These are phyloP conservation scores for Sardina pilchardus DNA, from an alignment of 2,113 vertebrate species.

Conservation along the genomic window DNA sequence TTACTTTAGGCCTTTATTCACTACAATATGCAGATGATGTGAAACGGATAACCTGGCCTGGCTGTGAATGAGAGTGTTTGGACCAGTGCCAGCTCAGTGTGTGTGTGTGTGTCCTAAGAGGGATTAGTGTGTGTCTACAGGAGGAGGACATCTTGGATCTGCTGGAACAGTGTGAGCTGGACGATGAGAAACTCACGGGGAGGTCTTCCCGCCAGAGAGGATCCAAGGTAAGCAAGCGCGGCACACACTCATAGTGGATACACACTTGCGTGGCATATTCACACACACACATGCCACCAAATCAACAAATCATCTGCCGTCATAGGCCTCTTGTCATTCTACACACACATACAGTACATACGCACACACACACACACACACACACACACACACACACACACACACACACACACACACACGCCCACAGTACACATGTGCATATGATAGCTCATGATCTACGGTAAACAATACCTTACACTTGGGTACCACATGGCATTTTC, in stretches of 20 bases:
- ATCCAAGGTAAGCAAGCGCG: constrained; percentile 68
- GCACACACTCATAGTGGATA: constrained; percentile 45
- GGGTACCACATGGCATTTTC: constrained; percentile 18
- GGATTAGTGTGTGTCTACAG: constrained; percentile 59
- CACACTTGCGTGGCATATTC: background rate
- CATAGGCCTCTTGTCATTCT: background rate
- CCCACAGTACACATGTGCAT: background rate
- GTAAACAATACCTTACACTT: constrained; percentile 18
- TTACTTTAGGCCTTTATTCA: background rate
- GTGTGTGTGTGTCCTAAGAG: background rate
- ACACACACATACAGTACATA: background rate
- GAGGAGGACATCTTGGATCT: constrained; percentile 98
- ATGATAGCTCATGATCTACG: too few relatives aligned
- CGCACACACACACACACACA: background rate
- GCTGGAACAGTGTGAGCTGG: constrained; percentile 94
- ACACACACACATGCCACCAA: background rate
- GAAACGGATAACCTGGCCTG: background rate
- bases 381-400: background rate
- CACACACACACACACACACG: background rate
- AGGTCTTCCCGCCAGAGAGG: constrained; percentile 83
- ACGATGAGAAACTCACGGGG: constrained; percentile 94
- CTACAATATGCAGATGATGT: background rate
- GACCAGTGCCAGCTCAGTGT: background rate
- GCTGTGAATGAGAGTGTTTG: background rate
- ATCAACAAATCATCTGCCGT: background rate